These are phyloP conservation scores for Mareca strepera DNA, from an alignment of 2,797 vertebrate genomes.

Conservation along the genomic window DNA sequence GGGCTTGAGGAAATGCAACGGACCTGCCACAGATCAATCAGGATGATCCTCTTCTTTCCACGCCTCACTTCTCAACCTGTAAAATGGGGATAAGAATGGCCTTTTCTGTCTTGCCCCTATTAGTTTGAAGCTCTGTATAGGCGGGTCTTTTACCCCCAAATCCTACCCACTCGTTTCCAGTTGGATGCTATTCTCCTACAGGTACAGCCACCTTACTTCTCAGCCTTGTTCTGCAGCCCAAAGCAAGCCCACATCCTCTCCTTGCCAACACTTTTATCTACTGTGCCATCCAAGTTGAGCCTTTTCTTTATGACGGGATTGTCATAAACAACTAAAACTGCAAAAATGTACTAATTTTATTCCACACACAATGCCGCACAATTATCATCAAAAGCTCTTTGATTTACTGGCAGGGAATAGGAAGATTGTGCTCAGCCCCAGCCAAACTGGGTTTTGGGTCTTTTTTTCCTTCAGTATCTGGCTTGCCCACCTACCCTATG, in stretches of 20 bases:
- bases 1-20: background rate
- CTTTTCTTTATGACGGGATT: background rate
- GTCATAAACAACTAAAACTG: background rate
- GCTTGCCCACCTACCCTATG: background rate
- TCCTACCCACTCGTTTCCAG: background rate
- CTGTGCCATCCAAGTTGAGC: background rate
- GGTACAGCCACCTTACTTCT: background rate
- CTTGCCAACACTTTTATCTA: background rate
- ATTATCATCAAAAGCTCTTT: conserved; percentile 42
- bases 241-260: background rate
- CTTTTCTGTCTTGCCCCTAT: no score
- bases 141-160: background rate
- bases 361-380: background rate
- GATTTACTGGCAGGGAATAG: conserved; percentile 30
- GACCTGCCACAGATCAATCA: background rate
- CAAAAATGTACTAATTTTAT: background rate
- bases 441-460: background rate
- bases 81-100: background rate
- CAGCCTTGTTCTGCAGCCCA: background rate
- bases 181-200: accelerated
- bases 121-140: background rate
- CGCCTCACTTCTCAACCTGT: background rate
- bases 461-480: background rate
- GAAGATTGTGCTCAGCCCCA: background rate
- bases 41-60: background rate